phyloP scores from a whole-genome alignment of 2,888 invertebrate genomes.

The Gastracanthus pulcherrimus region DNA sequence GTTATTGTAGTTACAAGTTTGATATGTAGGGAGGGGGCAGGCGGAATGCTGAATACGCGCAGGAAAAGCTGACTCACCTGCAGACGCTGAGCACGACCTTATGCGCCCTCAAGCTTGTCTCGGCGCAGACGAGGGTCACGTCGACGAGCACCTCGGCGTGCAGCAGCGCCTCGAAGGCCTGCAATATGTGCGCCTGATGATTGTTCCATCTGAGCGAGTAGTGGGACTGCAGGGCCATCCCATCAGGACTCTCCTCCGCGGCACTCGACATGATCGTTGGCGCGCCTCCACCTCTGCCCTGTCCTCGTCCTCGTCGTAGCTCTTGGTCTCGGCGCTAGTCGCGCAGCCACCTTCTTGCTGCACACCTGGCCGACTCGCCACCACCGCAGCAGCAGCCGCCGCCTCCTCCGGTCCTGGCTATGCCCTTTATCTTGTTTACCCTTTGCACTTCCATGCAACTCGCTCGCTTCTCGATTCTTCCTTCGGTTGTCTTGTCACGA shows the following conservation, averaged over 20 bases:
- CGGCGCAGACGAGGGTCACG: constrained; percentile 93
- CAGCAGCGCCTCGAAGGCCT: constrained; percentile 92
- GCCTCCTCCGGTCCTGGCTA: constrained; percentile 19
- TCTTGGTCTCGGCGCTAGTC: not conserved
- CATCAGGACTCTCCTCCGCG: constrained; percentile 71
- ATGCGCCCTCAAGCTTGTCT: constrained; percentile 91
- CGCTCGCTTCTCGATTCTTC: constrained; percentile 3
- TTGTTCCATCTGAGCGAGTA: constrained; percentile 97
- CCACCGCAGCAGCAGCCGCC: constrained; percentile 14
- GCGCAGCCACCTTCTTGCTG: not conserved
- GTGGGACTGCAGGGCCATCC: constrained; percentile 84
- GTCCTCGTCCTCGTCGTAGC: not conserved
- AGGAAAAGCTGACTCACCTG: constrained; percentile 76
- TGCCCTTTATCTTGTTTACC: constrained; percentile 54
- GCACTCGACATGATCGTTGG: constrained; percentile 73
- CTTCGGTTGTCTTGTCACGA: constrained; percentile 43
- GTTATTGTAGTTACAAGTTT: too few species aligned
- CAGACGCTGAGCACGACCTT: constrained; percentile 93
- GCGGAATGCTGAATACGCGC: too few species aligned
- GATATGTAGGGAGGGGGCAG: too few species aligned
- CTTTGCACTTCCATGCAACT: constrained; percentile 56
- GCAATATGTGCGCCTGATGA: constrained; percentile 92
- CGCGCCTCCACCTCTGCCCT: not conserved
- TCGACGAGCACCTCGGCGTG: constrained; percentile 93
- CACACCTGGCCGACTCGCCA: not conserved